Base-by-base conservation (phyloP, 1,140 invertebrate species). In the Eubasilissa regina region DNA sequence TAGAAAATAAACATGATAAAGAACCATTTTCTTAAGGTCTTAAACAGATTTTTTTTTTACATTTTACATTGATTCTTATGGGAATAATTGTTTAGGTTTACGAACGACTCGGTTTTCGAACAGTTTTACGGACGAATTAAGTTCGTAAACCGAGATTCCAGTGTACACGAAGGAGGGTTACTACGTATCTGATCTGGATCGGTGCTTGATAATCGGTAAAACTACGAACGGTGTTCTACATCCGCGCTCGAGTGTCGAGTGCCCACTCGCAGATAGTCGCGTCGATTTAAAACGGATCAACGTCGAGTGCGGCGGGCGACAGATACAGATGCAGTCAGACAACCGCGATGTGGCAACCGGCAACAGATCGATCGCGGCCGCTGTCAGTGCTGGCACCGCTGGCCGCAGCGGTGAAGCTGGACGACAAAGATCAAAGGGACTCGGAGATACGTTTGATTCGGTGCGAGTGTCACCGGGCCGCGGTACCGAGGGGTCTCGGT, bases 241-340 rank as follows among this genome's bases (percentile, higher is more conserved):
- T 68, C 44, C 64, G 64, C 64, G 19, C 35, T 45, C 64, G 25
- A 35, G 25, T 35, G 25, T 6, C 1, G 64, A 68, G 64, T 45
- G 64, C 43, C 43, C 64, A 68, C 64, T 68, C 64, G 19, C 44
- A 45, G 64, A 68, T 68, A 68, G 47, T 68, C 64, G 44, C 19
- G 64, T 4, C 44, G 64, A 68, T 45, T 68, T 43, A 68, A 68
- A 68, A 68, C 47, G 64, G 64, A 68, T 68, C 64, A 45, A 13
- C 7, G 64, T 47, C 44, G 44, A 68, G 64, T 45, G 44, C 64
- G 43, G 43, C 62, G 43, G 45, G 45, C 45, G 62, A 43, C 62
- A 45, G 62, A 66, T 15, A 66, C 62, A 66, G 35, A 55, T n/a
- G 19, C n/a, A n/a, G 53, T n/a, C 19, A 55, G 19, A 17, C 17